A percentile compares a stretch with the other conserved stretches of the same genome.
These are phyloP conservation scores for Limnothrissa miodon DNA, from an alignment of 2,113 vertebrate genomes.

Conservation along the genomic window DNA sequence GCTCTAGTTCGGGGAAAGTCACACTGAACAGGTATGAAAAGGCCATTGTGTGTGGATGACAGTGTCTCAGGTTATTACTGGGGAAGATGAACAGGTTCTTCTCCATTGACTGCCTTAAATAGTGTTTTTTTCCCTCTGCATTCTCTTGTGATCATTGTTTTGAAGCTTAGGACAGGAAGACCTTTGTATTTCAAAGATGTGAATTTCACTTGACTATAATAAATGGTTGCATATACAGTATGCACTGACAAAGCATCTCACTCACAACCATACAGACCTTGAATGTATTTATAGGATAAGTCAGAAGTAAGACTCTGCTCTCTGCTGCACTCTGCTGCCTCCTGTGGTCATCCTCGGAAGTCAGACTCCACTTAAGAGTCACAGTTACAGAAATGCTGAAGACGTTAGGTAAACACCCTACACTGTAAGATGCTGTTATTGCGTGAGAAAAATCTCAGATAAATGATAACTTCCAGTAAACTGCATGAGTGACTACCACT, in stretches of 20 bases:
- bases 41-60: background rate
- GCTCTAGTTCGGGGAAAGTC: background rate
- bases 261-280: background rate
- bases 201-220: background rate
- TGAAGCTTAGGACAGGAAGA: background rate
- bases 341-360: background rate
- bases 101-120: background rate
- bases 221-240: background rate
- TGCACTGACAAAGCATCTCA: background rate
- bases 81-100: slow-evolving; percentile 1
- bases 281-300: no score
- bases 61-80: background rate
- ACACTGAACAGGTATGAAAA: slow-evolving; percentile 11
- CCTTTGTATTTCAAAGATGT: background rate
- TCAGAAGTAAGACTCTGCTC: no score
- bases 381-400: background rate
- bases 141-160: background rate
- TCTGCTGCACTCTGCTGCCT: background rate
- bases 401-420: no score
- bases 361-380: background rate
- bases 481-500: background rate
- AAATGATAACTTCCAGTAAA: background rate
- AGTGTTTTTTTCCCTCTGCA: background rate
- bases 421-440: background rate
- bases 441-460: background rate